Evolutionary conservation across 92 coral and sea anemone genomes (phyloP), one percentile per base, ranked within the genome.

Genomic region (Chrysogorgia sp.): DNA sequence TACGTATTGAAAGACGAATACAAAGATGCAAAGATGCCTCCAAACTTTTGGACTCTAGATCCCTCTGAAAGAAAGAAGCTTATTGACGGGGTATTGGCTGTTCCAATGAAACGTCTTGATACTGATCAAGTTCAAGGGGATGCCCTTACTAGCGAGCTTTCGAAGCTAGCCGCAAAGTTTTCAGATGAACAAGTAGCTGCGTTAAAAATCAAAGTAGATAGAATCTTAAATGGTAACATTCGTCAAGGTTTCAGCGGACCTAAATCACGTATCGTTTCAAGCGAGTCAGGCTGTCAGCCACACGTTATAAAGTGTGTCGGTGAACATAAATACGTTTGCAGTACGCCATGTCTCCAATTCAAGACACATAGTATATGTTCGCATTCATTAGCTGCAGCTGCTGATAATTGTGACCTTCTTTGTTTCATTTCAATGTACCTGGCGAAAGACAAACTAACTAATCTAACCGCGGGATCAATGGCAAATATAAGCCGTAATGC

Each of bases 371-470:
- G 32, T 12, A 21, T 82, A 40, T 82, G 82, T 49, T 56, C 61
- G 33, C 85, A 81, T 74, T n/a, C 85, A 56, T 41, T 81, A 23
- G 85, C 70, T 20, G 85, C 81, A 52, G 85, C 85, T 20, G 76
- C 81, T 31, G 81, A 81, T 48, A 81, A 81, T 57, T 43, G 58
- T 28, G 83, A 78, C 55, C 83, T 78, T 43, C 7, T 28, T 40
- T 25, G 56, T 30, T 78, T 35, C 35, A 25, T 64, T 63, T 26
- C 50, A 21, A 10, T 64, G 75, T 78, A 63, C 79, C 34, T 64
- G 31, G 20, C 59, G 37, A 75, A 65, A 5, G 61, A 57, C 19
- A 47, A n/a, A 19, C 62, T 29, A 24, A 63, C 34, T 15, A 82
- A 82, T 50, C 35, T 82, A 14, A 82, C 86, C 24, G 61, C 82